Base-by-base conservation (phyloP, 92 coral and sea anemone species). In the Heliopora coerulea region DNA sequence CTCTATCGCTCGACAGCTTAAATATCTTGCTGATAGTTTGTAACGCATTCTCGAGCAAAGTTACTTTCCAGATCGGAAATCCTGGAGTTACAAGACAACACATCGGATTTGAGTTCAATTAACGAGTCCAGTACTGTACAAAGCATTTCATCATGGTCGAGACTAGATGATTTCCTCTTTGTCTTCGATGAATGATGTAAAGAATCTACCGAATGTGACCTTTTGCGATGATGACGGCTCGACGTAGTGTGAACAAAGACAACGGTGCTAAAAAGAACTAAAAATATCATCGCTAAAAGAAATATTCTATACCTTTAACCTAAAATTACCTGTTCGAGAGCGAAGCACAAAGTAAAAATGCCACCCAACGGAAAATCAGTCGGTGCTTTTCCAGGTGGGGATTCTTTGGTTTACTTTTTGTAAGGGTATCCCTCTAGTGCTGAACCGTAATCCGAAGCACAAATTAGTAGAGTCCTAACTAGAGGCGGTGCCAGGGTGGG, bases 331-430 rank as follows among this genome's bases (percentile, higher is more conserved):
- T 62, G 68, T 25, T 62, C 3, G 39, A 29, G 68, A 18, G 42
- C 68, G 68, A 62, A 62, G 68, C 68, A 62, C 68, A 62, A 62
- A 44, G 68, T 62, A 62, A 62, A 62, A 62, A 62, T 29, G 68
- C 39, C 68, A 34, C 60, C n/a, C n/a, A n/a, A n/a, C n/a, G n/a
- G n/a, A n/a, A n/a, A n/a, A n/a, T n/a, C n/a, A n/a, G n/a, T n/a
- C n/a, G n/a, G n/a, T n/a, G n/a, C n/a, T n/a, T n/a, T n/a, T n/a
- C n/a, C n/a, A n/a, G n/a, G n/a, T n/a, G n/a, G n/a, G n/a, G n/a
- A n/a, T n/a, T n/a, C n/a, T n/a, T n/a, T n/a, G n/a, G n/a, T n/a
- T n/a, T n/a, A n/a, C n/a, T n/a, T n/a, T n/a, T n/a, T n/a, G n/a
- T n/a, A n/a, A n/a, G n/a, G n/a, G n/a, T n/a, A n/a, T n/a, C n/a